These are phyloP conservation scores for Geophilus truncorum DNA, from an alignment of 2,888 invertebrate genomes.

Conservation along the genomic window DNA sequence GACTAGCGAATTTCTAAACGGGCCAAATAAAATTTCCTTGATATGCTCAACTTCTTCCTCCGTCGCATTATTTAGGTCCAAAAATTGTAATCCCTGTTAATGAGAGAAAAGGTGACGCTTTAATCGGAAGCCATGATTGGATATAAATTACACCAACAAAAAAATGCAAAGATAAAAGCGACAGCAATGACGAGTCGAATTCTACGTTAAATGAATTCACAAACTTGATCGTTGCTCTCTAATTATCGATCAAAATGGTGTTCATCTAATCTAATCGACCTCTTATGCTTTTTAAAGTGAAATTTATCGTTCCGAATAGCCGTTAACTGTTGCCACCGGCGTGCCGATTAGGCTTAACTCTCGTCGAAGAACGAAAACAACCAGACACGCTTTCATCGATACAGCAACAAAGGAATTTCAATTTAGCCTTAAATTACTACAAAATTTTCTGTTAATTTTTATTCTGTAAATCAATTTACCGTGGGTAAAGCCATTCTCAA, in stretches of 20 bases:
- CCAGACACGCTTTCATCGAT: no score
- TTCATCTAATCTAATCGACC: background rate
- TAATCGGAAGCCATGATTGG: background rate
- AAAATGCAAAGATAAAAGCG: background rate
- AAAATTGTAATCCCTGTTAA: slow-evolving; percentile 64
- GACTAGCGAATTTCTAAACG: slow-evolving; percentile 31
- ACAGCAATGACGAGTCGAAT: background rate
- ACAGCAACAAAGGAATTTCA: background rate
- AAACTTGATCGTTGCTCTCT: background rate
- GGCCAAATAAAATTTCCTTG: slow-evolving; percentile 56
- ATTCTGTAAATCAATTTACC: background rate
- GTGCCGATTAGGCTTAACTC: background rate
- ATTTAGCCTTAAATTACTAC: background rate
- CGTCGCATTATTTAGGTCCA: slow-evolving; percentile 67
- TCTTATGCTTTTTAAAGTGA: background rate
- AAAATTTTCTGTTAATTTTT: background rate
- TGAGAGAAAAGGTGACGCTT: slow-evolving; percentile 31
- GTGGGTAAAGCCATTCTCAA: background rate
- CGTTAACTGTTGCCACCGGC: slow-evolving; percentile 1
- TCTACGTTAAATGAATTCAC: background rate
- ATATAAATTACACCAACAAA: background rate
- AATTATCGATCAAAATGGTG: background rate
- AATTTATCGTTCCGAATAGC: background rate
- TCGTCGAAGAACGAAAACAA: background rate
- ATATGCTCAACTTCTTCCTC: slow-evolving; percentile 62